phyloP scores from a whole-genome alignment of 2,797 vertebrate genomes.

The Pantherophis alleghaniensis region DNA sequence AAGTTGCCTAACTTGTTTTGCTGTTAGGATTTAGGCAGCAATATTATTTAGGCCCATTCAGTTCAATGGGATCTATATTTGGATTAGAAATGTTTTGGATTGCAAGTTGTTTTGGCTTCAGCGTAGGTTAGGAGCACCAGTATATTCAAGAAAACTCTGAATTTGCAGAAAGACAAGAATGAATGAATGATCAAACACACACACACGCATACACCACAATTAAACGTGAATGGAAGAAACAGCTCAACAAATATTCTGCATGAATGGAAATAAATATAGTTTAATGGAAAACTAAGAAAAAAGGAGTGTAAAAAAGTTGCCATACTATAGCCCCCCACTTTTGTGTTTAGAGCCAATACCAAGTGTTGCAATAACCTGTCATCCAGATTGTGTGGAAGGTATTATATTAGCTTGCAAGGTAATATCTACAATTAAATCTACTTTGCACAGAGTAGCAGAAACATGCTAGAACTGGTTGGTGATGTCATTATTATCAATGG shows the following conservation, averaged over 20 bases:
- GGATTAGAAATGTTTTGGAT: no score
- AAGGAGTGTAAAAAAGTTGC: background rate
- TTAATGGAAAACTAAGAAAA: background rate
- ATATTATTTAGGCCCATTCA: background rate
- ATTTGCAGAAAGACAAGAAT: background rate
- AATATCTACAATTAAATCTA: background rate
- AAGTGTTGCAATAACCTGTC: background rate
- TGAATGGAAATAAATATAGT: no score
- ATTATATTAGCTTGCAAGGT: background rate
- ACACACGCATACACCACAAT: background rate
- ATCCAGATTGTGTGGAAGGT: background rate
- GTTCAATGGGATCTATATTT: background rate
- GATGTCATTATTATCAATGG: background rate
- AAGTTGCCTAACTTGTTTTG: background rate
- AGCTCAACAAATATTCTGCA: background rate
- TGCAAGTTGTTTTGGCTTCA: background rate
- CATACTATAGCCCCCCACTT: background rate
- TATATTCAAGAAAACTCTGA: background rate
- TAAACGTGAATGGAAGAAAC: background rate
- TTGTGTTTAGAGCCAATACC: background rate
- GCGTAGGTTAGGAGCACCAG: background rate
- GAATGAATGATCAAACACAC: background rate
- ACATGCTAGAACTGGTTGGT: background rate
- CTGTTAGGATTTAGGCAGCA: background rate
- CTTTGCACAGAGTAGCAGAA: background rate